Conservation (phyloP, 1,140 invertebrate species). For the Aphaenogaster ashmeadi region DNA sequence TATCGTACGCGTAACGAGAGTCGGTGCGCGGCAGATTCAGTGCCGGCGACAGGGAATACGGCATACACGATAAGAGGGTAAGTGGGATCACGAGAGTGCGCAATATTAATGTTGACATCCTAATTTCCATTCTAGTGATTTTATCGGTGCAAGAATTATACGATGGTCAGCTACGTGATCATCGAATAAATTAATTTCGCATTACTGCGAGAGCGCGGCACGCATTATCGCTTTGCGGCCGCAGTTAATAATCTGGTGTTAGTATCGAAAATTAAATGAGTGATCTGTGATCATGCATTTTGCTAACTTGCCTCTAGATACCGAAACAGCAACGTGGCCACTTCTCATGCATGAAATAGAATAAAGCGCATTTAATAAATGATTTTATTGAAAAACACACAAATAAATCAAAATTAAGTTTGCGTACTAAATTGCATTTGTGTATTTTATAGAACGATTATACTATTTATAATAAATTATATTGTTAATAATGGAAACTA, state of each 20-base stretch:
- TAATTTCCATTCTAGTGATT: slow-evolving; percentile 69
- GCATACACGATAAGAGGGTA: slow-evolving; percentile 38
- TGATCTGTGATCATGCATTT: neutral
- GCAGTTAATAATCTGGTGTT: slow-evolving; percentile 61
- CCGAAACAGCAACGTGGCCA: neutral
- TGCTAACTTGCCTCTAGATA: neutral
- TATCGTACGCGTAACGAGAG: slow-evolving; percentile 39
- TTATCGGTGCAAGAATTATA: slow-evolving; percentile 48
- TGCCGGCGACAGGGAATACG: slow-evolving; percentile 6
- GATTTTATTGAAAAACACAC: neutral
- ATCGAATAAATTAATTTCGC: slow-evolving; percentile 72
- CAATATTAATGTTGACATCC: slow-evolving; percentile 60
- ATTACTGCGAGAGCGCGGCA: slow-evolving; percentile 40
- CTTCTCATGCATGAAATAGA: neutral
- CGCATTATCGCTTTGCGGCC: slow-evolving; percentile 53
- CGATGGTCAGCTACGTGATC: slow-evolving; percentile 38
- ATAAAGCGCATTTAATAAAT: neutral
- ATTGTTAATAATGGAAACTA: neutral
- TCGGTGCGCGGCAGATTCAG: neutral
- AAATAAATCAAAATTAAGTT: neutral
- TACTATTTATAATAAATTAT: neutral
- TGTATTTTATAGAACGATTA: neutral
- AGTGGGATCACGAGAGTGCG: slow-evolving; percentile 15
- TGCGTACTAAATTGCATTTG: neutral
- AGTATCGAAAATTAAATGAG: slow-evolving; percentile 62